Evolutionary conservation across 2,113 vertebrate genomes (phyloP).

Genomic region (Upupa epops): DNA sequence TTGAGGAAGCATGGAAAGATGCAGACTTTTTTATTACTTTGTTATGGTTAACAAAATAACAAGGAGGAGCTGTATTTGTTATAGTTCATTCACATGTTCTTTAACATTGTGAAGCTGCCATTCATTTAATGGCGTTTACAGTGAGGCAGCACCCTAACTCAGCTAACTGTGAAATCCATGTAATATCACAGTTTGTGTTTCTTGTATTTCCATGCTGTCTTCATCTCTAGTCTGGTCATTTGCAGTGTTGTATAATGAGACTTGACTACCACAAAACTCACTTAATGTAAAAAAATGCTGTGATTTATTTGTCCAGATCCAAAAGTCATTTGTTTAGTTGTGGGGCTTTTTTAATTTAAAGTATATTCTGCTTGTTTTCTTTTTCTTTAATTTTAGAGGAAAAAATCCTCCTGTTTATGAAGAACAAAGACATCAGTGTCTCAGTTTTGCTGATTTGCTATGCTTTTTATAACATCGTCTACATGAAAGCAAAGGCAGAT

Average conservation of each 20-base stretch:
- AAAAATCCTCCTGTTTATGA: neutral
- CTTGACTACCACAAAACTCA: neutral
- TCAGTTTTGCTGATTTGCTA: slow-evolving; percentile 41
- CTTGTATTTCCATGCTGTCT: neutral
- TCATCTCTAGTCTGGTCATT: neutral
- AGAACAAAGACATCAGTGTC: neutral
- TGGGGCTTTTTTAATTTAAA: neutral
- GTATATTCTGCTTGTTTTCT: neutral
- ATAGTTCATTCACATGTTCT: neutral
- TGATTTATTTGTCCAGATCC: neutral
- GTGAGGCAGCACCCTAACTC: neutral
- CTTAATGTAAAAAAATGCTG: neutral
- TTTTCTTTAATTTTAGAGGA: neutral
- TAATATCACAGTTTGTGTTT: neutral
- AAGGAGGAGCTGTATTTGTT: neutral
- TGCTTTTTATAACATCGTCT: slow-evolving; percentile 23
- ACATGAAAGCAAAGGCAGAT: slow-evolving; percentile 30
- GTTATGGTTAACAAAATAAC: neutral
- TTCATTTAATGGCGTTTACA: neutral
- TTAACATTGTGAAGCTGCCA: fast-evolving
- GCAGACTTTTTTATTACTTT: neutral
- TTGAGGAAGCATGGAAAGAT: neutral
- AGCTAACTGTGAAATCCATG: neutral
- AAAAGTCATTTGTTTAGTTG: neutral
- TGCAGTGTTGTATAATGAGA: neutral